Evolutionary conservation across 2,113 vertebrate species (phyloP).

Genomic region (Lota lota): DNA sequence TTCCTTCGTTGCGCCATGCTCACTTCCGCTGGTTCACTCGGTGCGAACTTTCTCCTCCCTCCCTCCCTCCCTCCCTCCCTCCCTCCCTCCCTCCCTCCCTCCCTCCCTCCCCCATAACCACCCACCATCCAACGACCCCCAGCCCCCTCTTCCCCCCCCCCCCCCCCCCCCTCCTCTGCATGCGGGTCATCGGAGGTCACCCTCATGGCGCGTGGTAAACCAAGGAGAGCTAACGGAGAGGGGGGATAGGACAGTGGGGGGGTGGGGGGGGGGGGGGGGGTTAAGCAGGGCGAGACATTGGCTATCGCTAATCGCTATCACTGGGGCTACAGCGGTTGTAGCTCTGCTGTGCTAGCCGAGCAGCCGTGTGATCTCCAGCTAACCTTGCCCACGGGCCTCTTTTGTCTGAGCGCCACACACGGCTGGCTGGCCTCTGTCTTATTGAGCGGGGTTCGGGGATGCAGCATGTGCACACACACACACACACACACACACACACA

Average conservation of each 20-base stretch:
- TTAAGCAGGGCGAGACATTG: conserved; percentile 22
- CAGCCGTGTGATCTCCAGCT: conserved; percentile 91
- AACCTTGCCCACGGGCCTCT: conserved; percentile 97
- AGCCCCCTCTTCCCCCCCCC: conserved; percentile 14
- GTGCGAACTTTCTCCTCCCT: conserved; percentile 36
- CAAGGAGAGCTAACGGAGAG: conserved; percentile 79
- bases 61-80: conserved; percentile 15
- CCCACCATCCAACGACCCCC: too few relatives aligned
- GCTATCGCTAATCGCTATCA: conserved; percentile 63
- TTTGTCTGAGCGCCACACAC: conserved; percentile 73
- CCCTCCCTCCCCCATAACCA: background rate
- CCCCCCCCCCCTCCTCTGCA: background rate
- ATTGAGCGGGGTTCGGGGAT: conserved; percentile 76
- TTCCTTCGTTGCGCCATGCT: conserved; percentile 72
- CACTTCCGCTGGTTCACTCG: conserved; percentile 81
- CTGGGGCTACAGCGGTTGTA: conserved; percentile 51
- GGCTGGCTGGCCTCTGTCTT: conserved; percentile 83
- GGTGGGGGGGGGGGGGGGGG: background rate
- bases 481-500: too few relatives aligned
- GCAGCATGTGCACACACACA: conserved; percentile 6
- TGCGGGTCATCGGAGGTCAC: conserved; percentile 70
- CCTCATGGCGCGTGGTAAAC: conserved; percentile 79
- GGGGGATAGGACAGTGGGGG: conserved; percentile 9
- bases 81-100: conserved; percentile 15
- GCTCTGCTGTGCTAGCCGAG: conserved; percentile 56